A percentile compares a stretch with the other conserved stretches of the same genome.
Evolutionary conservation across 2,888 invertebrate genomes (phyloP).

Genomic region (Hartigia nigra): DNA sequence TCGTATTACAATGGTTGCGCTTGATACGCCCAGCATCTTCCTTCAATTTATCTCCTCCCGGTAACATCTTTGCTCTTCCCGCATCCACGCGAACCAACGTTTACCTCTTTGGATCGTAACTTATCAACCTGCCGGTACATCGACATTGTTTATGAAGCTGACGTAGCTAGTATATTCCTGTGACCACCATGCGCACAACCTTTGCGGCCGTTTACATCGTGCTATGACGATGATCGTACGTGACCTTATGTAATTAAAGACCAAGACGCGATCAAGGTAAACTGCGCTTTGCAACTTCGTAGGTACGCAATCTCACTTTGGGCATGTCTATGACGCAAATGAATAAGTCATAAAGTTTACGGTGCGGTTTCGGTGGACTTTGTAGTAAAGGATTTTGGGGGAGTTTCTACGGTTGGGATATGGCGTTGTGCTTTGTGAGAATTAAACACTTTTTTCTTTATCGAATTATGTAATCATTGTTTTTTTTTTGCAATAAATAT

Average conservation of each 20-base stretch:
- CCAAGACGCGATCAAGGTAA: neutral
- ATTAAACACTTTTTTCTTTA: neutral
- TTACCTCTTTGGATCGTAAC: conserved; percentile 36
- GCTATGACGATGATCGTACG: conserved; percentile 4
- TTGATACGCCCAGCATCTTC: conserved; percentile 14
- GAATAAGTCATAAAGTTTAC: neutral
- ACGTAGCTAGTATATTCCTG: conserved; percentile 14
- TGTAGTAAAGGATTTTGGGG: neutral
- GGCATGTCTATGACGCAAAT: neutral
- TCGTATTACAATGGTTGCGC: neutral
- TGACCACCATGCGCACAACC: conserved; percentile 18
- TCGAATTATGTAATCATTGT: neutral
- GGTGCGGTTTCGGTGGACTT: neutral
- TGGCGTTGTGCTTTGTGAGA: neutral
- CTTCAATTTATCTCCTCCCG: conserved; percentile 29
- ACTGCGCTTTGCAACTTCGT: neutral
- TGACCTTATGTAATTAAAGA: conserved; percentile 9
- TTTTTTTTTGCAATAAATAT: neutral
- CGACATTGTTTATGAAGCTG: conserved; percentile 50
- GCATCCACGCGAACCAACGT: conserved; percentile 29
- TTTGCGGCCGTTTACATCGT: conserved; percentile 11
- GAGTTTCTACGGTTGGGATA: neutral
- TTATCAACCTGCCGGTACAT: conserved; percentile 51
- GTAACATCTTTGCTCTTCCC: conserved; percentile 45
- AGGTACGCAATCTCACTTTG: neutral